A percentile compares a stretch with the other conserved stretches of the same genome.
Conservation (phyloP, 2,113 vertebrate species). For the Semnopithecus entellus region DNA sequence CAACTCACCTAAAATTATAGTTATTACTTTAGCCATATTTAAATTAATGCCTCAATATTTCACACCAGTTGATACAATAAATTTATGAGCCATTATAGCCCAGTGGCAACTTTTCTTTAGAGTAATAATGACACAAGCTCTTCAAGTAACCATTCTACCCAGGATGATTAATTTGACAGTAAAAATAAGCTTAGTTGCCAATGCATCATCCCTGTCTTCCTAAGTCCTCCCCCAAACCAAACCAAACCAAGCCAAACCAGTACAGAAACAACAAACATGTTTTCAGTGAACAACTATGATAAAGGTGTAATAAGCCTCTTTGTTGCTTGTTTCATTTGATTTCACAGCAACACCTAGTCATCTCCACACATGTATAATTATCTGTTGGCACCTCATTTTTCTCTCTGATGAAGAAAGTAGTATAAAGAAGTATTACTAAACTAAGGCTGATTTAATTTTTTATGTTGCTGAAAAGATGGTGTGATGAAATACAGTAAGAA, state of each 20-base stretch:
- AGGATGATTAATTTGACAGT: not conserved
- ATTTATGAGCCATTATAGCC: not conserved
- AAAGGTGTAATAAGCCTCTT: not conserved
- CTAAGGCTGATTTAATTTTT: not conserved
- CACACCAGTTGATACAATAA: not conserved
- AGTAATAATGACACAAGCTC: not conserved
- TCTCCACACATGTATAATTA: not conserved
- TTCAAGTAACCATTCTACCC: not conserved
- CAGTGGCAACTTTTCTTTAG: not conserved
- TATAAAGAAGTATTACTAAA: not conserved
- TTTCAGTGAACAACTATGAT: not conserved
- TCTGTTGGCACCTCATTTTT: not conserved
- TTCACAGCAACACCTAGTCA: not conserved
- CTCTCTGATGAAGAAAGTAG: not conserved
- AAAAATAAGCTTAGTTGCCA: not conserved
- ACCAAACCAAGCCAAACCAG: constrained; percentile 7
- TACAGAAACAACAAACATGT: not conserved
- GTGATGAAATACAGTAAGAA: not conserved
- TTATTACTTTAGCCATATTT: not conserved
- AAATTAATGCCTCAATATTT: not conserved
- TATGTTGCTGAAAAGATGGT: not conserved
- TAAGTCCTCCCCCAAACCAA: not conserved
- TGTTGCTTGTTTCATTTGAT: not conserved
- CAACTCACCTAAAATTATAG: not conserved
- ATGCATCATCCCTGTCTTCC: not conserved